phyloP scores from a whole-genome alignment of 2,888 invertebrate genomes.

The Machimus atricapillus region DNA sequence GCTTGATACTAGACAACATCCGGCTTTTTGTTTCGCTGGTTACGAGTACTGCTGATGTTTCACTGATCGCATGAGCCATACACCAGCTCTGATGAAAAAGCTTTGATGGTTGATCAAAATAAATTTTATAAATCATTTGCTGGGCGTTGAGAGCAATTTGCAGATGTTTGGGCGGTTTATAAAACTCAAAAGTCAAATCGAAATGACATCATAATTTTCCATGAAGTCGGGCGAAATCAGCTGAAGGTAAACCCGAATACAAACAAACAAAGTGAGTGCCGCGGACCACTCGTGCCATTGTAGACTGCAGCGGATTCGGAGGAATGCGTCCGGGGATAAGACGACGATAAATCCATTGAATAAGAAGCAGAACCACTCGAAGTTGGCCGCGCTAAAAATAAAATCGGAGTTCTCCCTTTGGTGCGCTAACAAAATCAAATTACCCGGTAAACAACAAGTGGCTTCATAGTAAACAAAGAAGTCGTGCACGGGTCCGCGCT shows the following conservation, averaged over 20 bases:
- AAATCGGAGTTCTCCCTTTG: not conserved
- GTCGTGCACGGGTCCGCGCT: not conserved
- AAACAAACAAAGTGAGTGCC: not conserved
- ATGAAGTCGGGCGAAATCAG: not conserved
- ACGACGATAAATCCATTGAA: not conserved
- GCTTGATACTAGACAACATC: too few relatives aligned
- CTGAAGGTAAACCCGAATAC: not conserved
- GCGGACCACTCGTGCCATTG: not conserved
- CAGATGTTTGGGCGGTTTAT: not conserved
- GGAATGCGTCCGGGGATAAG: not conserved
- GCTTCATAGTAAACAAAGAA: constrained; percentile 20
- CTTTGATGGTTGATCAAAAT: too few relatives aligned
- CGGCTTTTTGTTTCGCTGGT: too few relatives aligned
- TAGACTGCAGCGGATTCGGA: not conserved
- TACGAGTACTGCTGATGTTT: too few relatives aligned
- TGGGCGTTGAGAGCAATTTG: not conserved
- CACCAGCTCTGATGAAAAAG: too few relatives aligned
- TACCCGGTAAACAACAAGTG: constrained; percentile 14
- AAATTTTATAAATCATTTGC: not conserved
- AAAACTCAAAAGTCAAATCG: not conserved
- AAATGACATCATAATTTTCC: not conserved
- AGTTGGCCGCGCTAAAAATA: constrained; percentile 8
- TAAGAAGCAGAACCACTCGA: not conserved
- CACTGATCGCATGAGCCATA: too few relatives aligned
- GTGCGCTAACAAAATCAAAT: constrained; percentile 10